Evolutionary conservation across 2,113 vertebrate species (phyloP).

Genomic region (Heterotis niloticus): DNA sequence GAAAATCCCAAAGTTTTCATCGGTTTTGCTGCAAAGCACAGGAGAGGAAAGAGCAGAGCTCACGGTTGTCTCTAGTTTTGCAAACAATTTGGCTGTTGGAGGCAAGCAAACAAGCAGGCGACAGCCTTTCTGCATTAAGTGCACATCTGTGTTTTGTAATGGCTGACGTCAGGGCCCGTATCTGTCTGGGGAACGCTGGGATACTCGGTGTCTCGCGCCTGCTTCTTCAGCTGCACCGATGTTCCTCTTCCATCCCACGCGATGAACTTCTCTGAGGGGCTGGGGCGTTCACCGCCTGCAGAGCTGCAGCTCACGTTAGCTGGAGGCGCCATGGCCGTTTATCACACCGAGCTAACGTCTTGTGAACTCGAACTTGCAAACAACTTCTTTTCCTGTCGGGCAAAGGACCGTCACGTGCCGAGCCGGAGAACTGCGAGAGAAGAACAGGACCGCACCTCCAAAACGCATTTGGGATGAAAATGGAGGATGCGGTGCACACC

Average conservation of each 20-base stretch:
- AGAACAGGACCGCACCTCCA: conserved; percentile 18
- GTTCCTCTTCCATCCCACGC: conserved; percentile 33
- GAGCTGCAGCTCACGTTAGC: conserved; percentile 29
- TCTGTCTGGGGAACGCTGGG: conserved; percentile 28
- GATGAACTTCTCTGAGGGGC: too few species aligned
- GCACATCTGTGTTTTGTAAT: conserved; percentile 58
- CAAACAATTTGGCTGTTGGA: conserved; percentile 52
- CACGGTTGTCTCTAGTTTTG: conserved; percentile 34
- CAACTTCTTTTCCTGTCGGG: conserved; percentile 31
- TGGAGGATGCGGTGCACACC: conserved; percentile 28
- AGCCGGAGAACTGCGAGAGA: neutral
- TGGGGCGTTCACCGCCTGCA: conserved; percentile 31
- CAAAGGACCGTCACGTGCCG: too few species aligned
- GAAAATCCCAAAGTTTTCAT: neutral
- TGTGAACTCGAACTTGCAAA: conserved; percentile 36
- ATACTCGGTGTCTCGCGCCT: conserved; percentile 16
- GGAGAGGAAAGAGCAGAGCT: conserved; percentile 24
- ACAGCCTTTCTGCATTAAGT: conserved; percentile 44
- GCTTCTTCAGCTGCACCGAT: conserved; percentile 5
- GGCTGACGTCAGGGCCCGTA: conserved; percentile 43
- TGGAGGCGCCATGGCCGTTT: neutral
- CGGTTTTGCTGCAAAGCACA: neutral
- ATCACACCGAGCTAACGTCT: conserved; percentile 25
- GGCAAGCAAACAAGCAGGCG: conserved; percentile 50
- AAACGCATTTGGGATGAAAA: conserved; percentile 48